These are phyloP conservation scores for Xiphophorus hellerii DNA, from an alignment of 2,113 vertebrate genomes.

Conservation along the genomic window DNA sequence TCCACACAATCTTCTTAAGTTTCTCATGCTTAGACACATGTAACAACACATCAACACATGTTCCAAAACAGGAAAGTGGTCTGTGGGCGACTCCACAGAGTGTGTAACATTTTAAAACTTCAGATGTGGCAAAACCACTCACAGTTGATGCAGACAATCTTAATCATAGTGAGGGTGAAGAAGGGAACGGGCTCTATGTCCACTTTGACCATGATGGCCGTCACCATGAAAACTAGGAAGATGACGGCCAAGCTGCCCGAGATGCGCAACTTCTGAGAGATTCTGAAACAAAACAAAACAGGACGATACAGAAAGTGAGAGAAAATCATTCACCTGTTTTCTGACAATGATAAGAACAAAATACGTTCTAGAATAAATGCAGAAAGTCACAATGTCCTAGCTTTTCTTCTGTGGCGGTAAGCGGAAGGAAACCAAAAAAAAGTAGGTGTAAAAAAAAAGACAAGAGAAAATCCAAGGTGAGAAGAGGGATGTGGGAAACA, in stretches of 20 bases:
- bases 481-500: constrained; percentile 9
- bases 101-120: no score
- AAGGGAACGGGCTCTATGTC: constrained; percentile 83
- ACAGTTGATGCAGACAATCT: constrained; percentile 96
- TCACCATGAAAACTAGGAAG: constrained; percentile 89
- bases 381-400: neutral
- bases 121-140: constrained; percentile 60
- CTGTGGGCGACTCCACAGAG: no score
- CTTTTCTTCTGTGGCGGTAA: neutral
- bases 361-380: neutral
- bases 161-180: constrained; percentile 92
- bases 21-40: no score
- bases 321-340: neutral
- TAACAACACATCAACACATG: no score
- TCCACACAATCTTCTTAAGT: no score
- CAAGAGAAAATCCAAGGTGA: constrained; percentile 3
- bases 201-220: constrained; percentile 88
- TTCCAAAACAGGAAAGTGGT: no score
- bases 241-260: constrained; percentile 87
- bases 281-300: constrained; percentile 73
- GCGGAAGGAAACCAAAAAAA: neutral
- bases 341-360: neutral
- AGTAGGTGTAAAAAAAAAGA: neutral
- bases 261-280: constrained; percentile 91
- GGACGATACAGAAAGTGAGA: neutral